phyloP scores from a whole-genome alignment of 2,797 vertebrate species.

The Oryzias dopingdopingensis region DNA sequence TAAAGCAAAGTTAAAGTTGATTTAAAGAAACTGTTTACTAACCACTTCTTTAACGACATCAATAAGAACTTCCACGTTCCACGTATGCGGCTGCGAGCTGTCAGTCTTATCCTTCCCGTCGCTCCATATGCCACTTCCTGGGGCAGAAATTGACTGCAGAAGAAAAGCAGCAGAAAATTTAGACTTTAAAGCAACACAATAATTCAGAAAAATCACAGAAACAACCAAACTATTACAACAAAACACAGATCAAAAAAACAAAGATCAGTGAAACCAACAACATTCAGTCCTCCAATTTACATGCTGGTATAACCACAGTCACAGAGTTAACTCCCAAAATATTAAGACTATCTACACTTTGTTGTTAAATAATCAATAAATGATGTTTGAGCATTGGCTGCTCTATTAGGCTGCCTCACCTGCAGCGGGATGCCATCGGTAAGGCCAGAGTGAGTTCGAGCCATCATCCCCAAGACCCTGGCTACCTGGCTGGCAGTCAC shows the following conservation, averaged over 20 bases:
- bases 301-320: no score
- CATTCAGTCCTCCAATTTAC: no score
- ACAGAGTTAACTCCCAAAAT: no score
- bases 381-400: background rate
- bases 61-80: conserved; percentile 98
- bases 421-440: conserved; percentile 95
- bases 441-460: conserved; percentile 94
- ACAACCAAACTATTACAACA: no score
- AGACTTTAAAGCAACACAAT: background rate
- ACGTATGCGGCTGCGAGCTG: conserved; percentile 90
- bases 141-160: conserved; percentile 90
- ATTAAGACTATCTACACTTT: no score
- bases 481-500: conserved; percentile 98
- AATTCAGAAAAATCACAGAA: background rate
- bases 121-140: conserved; percentile 98
- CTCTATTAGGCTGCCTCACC: conserved; percentile 62
- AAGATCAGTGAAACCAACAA: no score
- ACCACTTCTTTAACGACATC: conserved; percentile 98
- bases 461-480: conserved; percentile 99
- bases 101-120: conserved; percentile 99
- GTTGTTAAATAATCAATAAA: background rate
- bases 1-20: background rate
- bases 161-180: background rate
- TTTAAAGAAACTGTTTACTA: conserved; percentile 51
- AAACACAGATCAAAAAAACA: no score